Conservation (phyloP, 1,140 invertebrate species). For the Ceratosolen solmsi region DNA sequence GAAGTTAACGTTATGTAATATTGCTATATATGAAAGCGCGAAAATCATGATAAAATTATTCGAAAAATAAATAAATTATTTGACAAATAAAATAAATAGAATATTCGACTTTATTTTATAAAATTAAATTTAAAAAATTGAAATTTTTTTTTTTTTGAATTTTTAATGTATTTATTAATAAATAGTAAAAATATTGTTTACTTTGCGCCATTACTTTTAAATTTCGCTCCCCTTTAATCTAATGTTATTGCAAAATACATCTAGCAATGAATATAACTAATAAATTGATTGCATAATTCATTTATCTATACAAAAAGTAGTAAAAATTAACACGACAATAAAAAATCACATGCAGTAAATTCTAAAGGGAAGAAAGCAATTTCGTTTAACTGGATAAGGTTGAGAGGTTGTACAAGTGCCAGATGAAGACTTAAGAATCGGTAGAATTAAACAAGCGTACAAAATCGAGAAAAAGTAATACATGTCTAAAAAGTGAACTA, state of each 20-base stretch:
- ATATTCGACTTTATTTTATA: too few species aligned
- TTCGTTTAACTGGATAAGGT: not conserved
- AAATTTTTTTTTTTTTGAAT: too few species aligned
- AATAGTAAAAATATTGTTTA: too few species aligned
- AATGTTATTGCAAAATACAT: too few species aligned
- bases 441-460: constrained; percentile 15
- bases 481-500: not conserved
- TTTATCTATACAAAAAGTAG: not conserved
- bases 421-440: constrained; percentile 32
- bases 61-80: not conserved
- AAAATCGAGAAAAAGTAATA: constrained; percentile 4
- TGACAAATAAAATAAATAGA: too few species aligned
- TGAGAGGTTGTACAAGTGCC: constrained; percentile 8
- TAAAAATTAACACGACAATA: constrained; percentile 10
- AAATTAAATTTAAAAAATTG: too few species aligned
- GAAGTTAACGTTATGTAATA: too few species aligned
- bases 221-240: too few species aligned
- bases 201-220: too few species aligned
- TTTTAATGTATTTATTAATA: too few species aligned
- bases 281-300: not conserved
- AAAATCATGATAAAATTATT: not conserved
- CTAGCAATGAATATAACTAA: too few species aligned
- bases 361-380: constrained; percentile 13
- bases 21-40: too few species aligned
- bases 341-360: constrained; percentile 11